phyloP scores from a whole-genome alignment of 1,140 invertebrate genomes.

The Drosophila neocordata region DNA sequence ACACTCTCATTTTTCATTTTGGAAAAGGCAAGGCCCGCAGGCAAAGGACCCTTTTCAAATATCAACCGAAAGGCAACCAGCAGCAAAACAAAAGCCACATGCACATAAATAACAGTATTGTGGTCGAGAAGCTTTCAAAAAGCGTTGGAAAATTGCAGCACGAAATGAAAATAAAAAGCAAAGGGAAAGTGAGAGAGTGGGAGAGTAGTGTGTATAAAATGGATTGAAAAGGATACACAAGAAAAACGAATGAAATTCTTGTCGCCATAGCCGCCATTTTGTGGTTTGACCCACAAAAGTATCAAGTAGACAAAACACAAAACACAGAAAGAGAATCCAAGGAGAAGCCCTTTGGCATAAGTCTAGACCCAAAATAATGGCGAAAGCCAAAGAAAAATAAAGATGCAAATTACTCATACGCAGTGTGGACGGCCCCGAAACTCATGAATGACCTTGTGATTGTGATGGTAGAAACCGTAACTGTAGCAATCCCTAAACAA shows the following conservation, averaged over 20 bases:
- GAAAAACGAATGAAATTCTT: conserved; percentile 39
- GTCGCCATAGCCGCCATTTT: conserved; percentile 51
- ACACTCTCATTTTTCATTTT: conserved; percentile 1
- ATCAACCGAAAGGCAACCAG: conserved; percentile 29
- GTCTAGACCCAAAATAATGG: conserved; percentile 28
- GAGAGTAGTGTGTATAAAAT: conserved; percentile 54
- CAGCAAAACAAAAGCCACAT: conserved; percentile 72
- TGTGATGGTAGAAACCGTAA: not conserved
- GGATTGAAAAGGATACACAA: conserved; percentile 52
- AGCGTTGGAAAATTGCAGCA: conserved; percentile 31
- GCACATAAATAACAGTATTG: conserved; percentile 73
- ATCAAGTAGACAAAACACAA: conserved; percentile 36
- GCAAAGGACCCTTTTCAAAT: conserved; percentile 64
- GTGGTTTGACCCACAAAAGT: conserved; percentile 73
- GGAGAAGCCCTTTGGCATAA: not conserved
- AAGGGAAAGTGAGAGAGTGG: conserved; percentile 13
- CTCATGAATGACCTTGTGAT: conserved; percentile 11
- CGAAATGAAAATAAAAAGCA: not conserved
- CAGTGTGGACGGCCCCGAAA: conserved; percentile 20
- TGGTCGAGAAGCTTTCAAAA: conserved; percentile 58
- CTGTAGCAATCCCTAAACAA: not conserved
- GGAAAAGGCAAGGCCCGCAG: conserved; percentile 35
- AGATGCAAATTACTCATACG: conserved; percentile 60
- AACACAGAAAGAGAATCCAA: conserved; percentile 7
- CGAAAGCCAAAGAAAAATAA: conserved; percentile 9